Conservation (phyloP, 1,140 invertebrate species). For the Drosophila simulans region DNA sequence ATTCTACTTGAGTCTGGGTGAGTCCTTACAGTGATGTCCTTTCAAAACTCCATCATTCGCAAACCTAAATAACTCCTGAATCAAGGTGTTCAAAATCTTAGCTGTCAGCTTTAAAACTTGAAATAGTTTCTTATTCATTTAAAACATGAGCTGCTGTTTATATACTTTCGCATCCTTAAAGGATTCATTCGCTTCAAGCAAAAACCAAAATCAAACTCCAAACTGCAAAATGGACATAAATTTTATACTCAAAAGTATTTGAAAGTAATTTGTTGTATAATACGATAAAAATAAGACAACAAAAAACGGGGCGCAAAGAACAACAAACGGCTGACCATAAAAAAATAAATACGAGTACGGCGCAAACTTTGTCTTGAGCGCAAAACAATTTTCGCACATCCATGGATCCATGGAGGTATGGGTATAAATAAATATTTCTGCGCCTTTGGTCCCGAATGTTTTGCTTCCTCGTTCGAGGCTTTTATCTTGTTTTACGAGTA, state of each 20-base stretch:
- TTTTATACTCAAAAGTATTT: slow-evolving; percentile 66
- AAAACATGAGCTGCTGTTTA: background rate
- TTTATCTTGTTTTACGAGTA: slow-evolving; percentile 69
- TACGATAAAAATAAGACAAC: slow-evolving; percentile 44
- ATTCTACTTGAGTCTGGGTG: slow-evolving; percentile 77
- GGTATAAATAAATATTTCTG: background rate
- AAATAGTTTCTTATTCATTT: background rate
- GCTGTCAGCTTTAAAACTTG: no score
- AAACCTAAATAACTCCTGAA: no score
- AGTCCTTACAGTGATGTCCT: slow-evolving; percentile 26
- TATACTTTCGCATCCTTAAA: background rate
- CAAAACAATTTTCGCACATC: slow-evolving; percentile 64
- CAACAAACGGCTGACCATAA: slow-evolving; percentile 56
- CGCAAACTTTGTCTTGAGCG: slow-evolving; percentile 57
- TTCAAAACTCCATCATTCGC: background rate
- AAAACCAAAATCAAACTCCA: slow-evolving; percentile 45
- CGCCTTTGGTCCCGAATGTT: slow-evolving; percentile 9
- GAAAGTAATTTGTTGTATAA: slow-evolving; percentile 71
- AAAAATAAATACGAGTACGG: slow-evolving; percentile 57
- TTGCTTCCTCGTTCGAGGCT: slow-evolving; percentile 41
- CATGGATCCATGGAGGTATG: slow-evolving; percentile 5
- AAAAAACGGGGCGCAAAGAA: slow-evolving; percentile 14
- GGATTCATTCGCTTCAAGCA: background rate
- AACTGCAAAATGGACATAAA: slow-evolving; percentile 57
- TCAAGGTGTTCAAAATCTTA: no score